A percentile compares a stretch with the other conserved stretches of the same genome.
phyloP scores from a whole-genome alignment of 1,140 invertebrate species.

The Zaprionus inermis region DNA sequence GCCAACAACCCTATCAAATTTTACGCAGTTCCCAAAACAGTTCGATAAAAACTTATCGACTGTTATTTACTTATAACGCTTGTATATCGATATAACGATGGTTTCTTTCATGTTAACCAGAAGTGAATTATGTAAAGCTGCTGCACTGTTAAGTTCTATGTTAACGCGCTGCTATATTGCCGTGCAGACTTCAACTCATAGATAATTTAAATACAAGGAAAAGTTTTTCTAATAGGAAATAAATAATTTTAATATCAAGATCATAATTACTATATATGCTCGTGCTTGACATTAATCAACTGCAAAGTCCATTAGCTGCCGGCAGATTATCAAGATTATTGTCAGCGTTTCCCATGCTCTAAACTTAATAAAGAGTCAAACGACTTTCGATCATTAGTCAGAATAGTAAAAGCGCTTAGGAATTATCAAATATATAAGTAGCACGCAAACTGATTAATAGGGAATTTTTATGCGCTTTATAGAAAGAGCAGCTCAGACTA shows the following conservation, averaged over 20 bases:
- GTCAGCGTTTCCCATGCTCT: background rate
- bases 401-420: background rate
- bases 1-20: background rate
- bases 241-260: background rate
- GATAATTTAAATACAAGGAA: no score
- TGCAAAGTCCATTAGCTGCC: background rate
- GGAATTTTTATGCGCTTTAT: background rate
- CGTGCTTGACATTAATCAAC: background rate
- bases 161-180: no score
- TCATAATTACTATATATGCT: background rate
- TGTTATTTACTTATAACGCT: no score
- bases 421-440: background rate
- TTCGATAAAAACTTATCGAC: no score
- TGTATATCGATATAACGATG: no score
- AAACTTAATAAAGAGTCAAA: background rate
- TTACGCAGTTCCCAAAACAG: no score
- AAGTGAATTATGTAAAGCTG: no score
- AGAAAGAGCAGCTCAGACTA: background rate
- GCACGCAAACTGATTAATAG: background rate
- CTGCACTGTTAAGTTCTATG: no score
- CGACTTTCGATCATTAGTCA: background rate
- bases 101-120: no score
- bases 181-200: no score
- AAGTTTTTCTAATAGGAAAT: background rate
- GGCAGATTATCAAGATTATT: background rate